Evolutionary conservation across 1,140 invertebrate species (phyloP), one percentile per base, ranked within the genome.

Genomic region (Heliconius melpomene): DNA sequence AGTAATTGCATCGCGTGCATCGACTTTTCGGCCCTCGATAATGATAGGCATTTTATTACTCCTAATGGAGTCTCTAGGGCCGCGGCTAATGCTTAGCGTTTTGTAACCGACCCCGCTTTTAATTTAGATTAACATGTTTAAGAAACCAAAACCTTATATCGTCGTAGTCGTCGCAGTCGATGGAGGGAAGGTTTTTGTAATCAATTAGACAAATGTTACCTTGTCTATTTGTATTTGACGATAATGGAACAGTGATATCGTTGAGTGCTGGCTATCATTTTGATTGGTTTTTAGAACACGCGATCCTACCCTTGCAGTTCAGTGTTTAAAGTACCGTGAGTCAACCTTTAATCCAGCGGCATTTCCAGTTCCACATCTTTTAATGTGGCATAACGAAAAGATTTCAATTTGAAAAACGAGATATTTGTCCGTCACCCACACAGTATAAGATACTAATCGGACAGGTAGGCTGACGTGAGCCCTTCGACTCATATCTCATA

Each of bases 1-100:
- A 91, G 92, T 94, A 93, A 94, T 94, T 94, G 93, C 92, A 93
- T 94, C 92, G 93, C 93, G 93, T 94, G 93, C 93, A 93, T 93
- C 90, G 91, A 90, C 91, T 94, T 93, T 94, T 94, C 89, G 91
- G 91, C 91, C 90, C 91, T 93, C 91, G 93, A 94, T 94, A 94
- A 94, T 93, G 93, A 94, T 93, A 94, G 92, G 90, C 93, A 93
- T 94, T 94, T 94, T 93, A 94, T 94, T 93, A 88, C 90, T 88
- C 82, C 85, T 94, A 94, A 94, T 94, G 90, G 89, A 94, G 90
- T 94, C 93, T 94, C 93, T 93, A 93, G 93, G 93, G 93, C 90
- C 90, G 83, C 86, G 87, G 83, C 86, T 92, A 91, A 92, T 91
- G 92, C 84, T 85, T 86, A 78, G 74, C 89, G 88, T 89, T 94